Evolutionary conservation across 2,113 vertebrate species (phyloP).

Genomic region (Pungitius pungitius): DNA sequence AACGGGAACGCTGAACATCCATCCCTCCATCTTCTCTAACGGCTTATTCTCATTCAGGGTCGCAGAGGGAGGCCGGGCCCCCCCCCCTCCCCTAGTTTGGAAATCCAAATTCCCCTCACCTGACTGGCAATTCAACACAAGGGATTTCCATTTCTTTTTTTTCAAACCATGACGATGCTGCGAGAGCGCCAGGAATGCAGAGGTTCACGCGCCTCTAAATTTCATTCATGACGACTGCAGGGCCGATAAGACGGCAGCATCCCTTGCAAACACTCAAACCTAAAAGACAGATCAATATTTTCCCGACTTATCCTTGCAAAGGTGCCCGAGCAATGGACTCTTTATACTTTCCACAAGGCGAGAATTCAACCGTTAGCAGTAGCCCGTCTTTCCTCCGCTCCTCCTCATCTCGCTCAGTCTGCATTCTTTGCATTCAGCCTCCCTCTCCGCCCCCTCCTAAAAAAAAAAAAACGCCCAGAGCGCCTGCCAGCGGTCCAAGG

Average conservation of each 20-base stretch:
- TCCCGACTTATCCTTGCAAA: slow-evolving; percentile 1
- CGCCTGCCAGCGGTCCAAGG: slow-evolving; percentile 74
- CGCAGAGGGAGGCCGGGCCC: background rate
- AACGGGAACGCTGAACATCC: slow-evolving; percentile 30
- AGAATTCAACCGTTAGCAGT: slow-evolving; percentile 43
- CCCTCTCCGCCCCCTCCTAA: slow-evolving; percentile 22
- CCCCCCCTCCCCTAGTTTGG: too few species aligned
- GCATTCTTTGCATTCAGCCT: slow-evolving; percentile 53
- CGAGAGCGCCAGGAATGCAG: slow-evolving; percentile 12
- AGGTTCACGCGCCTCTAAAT: slow-evolving; percentile 43
- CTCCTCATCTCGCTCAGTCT: slow-evolving; percentile 53
- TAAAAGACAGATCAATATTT: background rate
- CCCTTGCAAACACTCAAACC: slow-evolving; percentile 25
- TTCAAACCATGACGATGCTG: too few species aligned
- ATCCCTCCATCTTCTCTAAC: slow-evolving; percentile 47
- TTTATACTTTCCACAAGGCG: slow-evolving; percentile 30
- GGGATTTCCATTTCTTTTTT: background rate
- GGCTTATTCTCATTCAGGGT: slow-evolving; percentile 50
- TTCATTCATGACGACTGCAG: slow-evolving; percentile 40
- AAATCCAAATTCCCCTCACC: background rate
- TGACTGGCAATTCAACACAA: background rate
- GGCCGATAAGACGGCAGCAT: slow-evolving; percentile 46
- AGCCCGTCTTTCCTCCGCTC: slow-evolving; percentile 26
- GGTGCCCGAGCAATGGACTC: slow-evolving; percentile 9
- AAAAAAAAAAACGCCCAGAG: slow-evolving; percentile 53